Conservation (phyloP, 2,797 vertebrate species). For the Buceros bicornis region DNA sequence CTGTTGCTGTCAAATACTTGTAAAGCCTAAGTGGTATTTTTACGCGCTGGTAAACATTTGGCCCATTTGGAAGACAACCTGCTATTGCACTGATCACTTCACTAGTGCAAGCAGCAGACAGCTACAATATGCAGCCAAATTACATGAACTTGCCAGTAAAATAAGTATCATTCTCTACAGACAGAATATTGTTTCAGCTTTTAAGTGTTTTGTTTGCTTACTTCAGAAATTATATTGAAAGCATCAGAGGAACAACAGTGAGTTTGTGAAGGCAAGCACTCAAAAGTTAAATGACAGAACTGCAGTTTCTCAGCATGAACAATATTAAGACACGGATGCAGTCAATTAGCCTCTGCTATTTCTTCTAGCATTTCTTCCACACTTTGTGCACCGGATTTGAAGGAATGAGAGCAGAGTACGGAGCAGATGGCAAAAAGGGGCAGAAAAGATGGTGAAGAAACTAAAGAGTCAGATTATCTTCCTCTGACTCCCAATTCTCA, state of each 20-base stretch:
- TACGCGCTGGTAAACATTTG: neutral
- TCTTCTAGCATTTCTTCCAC: neutral
- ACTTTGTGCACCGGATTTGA: neutral
- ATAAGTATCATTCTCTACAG: neutral
- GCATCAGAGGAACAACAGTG: neutral
- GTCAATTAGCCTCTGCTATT: neutral
- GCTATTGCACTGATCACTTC: neutral
- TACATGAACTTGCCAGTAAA: neutral
- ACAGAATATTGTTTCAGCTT: constrained; percentile 2
- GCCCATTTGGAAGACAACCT: neutral
- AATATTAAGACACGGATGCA: neutral
- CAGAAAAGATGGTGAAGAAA: neutral
- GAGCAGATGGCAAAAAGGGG: neutral
- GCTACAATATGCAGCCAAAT: neutral
- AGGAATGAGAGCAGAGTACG: neutral
- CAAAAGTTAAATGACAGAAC: neutral
- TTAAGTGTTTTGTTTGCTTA: neutral
- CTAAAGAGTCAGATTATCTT: neutral
- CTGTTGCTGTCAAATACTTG: neutral
- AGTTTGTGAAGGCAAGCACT: neutral
- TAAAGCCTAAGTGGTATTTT: neutral
- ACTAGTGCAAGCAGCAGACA: neutral
- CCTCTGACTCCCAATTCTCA: neutral
- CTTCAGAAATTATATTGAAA: neutral
- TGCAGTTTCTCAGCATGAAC: neutral